phyloP scores from a whole-genome alignment of 2,113 vertebrate species.

The Toxotes chatareus region DNA sequence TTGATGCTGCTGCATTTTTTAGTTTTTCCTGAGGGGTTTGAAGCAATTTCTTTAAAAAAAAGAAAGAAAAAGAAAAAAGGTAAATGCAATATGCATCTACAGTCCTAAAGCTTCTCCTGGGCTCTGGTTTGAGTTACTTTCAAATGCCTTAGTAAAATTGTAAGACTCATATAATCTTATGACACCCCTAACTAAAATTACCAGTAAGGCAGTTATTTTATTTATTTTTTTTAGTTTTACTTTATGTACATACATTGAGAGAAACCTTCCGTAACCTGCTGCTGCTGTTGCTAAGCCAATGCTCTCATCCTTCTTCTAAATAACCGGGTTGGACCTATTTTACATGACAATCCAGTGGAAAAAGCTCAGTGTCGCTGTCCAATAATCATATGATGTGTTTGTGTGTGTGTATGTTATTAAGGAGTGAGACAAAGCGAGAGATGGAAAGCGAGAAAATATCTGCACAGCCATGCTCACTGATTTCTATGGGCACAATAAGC shows the following conservation, averaged over 20 bases:
- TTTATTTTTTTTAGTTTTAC: background rate
- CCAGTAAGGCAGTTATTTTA: background rate
- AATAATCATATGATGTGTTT: background rate
- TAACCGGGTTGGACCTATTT: background rate
- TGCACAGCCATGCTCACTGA: slow-evolving; percentile 4
- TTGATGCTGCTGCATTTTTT: background rate
- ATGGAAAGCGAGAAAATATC: slow-evolving; percentile 19
- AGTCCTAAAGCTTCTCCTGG: background rate
- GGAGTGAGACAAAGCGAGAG: slow-evolving; percentile 6
- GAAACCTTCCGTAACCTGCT: slow-evolving; percentile 3
- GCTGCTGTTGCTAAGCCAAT: background rate
- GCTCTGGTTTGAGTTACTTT: background rate
- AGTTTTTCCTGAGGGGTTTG: background rate
- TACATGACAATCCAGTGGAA: slow-evolving; percentile 11
- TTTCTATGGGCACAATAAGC: slow-evolving; percentile 27
- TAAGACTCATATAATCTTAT: background rate
- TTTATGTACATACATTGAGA: background rate
- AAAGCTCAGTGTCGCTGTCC: background rate
- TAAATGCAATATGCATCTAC: background rate
- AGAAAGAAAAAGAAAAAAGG: too few species aligned
- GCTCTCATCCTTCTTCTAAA: background rate
- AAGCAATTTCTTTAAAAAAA: too few species aligned
- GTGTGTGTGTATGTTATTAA: slow-evolving; percentile 10
- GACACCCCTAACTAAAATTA: background rate
- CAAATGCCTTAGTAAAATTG: background rate